These are phyloP conservation scores for Nycticebus coucang DNA, from an alignment of 2,113 vertebrate genomes.

Conservation along the genomic window DNA sequence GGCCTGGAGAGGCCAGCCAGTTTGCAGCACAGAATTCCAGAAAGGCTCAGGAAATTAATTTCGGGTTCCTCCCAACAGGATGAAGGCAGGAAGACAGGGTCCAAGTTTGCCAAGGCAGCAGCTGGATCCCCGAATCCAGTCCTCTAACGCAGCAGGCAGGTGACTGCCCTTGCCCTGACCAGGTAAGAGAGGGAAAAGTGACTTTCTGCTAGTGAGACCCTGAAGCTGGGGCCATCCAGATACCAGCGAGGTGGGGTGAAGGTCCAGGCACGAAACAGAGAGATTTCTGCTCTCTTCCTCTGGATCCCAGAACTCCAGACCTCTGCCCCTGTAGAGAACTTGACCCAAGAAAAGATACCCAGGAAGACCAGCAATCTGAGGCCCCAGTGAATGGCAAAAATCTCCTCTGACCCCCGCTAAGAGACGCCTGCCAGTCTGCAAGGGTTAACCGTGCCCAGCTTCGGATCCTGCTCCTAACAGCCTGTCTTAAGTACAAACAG, in stretches of 20 bases:
- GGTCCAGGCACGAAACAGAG: neutral
- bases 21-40: neutral
- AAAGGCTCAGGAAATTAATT: accelerated
- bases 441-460: neutral
- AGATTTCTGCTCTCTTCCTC: neutral
- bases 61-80: accelerated
- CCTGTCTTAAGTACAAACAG: neutral
- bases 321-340: neutral
- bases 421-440: neutral
- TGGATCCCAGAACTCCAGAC: neutral
- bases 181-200: neutral
- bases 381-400: neutral
- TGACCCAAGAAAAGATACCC: neutral
- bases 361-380: accelerated
- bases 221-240: accelerated
- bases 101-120: neutral
- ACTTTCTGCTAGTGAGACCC: neutral
- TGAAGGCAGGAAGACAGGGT: neutral
- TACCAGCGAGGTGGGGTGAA: no score
- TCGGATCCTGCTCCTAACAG: no score
- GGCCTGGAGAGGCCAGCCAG: accelerated
- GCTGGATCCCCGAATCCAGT: neutral
- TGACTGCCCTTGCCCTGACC: neutral
- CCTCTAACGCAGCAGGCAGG: accelerated
- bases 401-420: accelerated